Percentiles rank a stretch among this genome's conserved stretches.
phyloP scores from a whole-genome alignment of 2,888 invertebrate genomes.

The Bombyx huttoni region DNA sequence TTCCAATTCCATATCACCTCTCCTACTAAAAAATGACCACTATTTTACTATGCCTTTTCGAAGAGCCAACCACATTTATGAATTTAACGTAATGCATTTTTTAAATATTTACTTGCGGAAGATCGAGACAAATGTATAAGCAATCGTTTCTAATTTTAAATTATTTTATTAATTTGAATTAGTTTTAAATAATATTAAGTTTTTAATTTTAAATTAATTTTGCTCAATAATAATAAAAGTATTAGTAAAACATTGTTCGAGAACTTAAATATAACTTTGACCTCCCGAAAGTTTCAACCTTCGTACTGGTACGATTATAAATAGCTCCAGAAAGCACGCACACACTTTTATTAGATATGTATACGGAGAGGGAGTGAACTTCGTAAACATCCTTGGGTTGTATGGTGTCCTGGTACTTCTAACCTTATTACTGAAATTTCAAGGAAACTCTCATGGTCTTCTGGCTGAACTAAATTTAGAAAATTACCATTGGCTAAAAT shows the following conservation, averaged over 20 bases:
- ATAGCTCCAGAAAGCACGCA: constrained; percentile 12
- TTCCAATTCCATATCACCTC: too few relatives aligned
- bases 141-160: too few relatives aligned
- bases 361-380: background rate
- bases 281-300: background rate
- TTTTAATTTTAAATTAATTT: too few relatives aligned
- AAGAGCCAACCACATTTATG: too few relatives aligned
- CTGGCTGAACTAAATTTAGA: background rate
- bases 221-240: too few relatives aligned
- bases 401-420: constrained; percentile 51
- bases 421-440: constrained; percentile 69
- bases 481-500: background rate
- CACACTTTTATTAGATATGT: constrained; percentile 11
- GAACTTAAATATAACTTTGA: background rate
- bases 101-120: too few relatives aligned
- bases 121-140: too few relatives aligned
- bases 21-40: too few relatives aligned
- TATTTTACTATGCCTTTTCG: too few relatives aligned
- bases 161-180: too few relatives aligned
- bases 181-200: too few relatives aligned
- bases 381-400: constrained; percentile 15
- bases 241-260: background rate
- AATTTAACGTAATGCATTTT: too few relatives aligned
- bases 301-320: background rate
- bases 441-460: constrained; percentile 34